Percentiles rank a stretch among this genome's conserved stretches.
Evolutionary conservation across 2,888 invertebrate species (phyloP).

Genomic region (Halictus quadricinctus): DNA sequence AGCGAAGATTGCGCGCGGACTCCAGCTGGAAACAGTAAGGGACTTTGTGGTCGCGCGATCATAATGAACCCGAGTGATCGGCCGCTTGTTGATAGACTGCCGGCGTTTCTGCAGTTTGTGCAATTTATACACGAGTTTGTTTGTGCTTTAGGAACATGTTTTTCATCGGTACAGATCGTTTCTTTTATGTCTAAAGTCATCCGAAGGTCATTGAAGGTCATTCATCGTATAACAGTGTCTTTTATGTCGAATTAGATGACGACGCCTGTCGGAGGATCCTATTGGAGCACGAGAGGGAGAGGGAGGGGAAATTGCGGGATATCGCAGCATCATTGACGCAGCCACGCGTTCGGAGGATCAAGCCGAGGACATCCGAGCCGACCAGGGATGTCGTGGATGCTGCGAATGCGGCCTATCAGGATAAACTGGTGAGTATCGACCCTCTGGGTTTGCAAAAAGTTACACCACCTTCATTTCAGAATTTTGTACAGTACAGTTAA

Average conservation of each 20-base stretch:
- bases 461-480: background rate
- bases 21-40: background rate
- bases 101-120: background rate
- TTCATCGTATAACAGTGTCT: background rate
- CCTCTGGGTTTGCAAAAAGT: background rate
- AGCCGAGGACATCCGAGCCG: conserved; percentile 79
- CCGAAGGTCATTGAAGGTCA: background rate
- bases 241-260: conserved; percentile 69
- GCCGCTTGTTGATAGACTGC: background rate
- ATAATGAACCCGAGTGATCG: background rate
- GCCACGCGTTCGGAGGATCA: conserved; percentile 83
- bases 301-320: conserved; percentile 90
- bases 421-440: conserved; percentile 78
- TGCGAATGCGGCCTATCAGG: conserved; percentile 77
- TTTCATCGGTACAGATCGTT: background rate
- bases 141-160: background rate
- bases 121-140: background rate
- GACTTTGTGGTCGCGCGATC: background rate
- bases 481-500: background rate
- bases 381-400: conserved; percentile 79
- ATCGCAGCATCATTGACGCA: conserved; percentile 92
- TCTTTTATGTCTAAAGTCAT: background rate
- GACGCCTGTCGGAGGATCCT: conserved; percentile 83
- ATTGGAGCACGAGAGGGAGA: conserved; percentile 84
- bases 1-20: background rate